Evolutionary conservation across 2,113 vertebrate genomes (phyloP), one percentile per base, ranked within the genome.

Genomic region (Budorcas taxicolor): DNA sequence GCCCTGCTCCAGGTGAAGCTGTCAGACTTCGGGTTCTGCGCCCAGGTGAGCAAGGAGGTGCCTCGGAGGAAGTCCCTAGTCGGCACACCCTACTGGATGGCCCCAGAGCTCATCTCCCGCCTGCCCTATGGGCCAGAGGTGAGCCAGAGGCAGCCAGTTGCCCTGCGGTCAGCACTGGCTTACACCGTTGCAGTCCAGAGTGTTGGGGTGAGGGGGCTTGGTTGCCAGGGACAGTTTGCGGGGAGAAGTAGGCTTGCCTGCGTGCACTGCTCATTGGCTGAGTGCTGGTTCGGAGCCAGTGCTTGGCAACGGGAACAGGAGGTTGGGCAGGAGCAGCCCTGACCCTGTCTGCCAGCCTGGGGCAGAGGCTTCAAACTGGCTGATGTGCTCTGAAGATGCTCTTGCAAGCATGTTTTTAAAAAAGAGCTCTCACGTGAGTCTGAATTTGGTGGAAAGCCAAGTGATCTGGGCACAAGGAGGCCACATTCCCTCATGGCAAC

Each of bases 41-140:
- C 99, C 71, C 99, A 99, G 97, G 99, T 99, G 87, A 99, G 99
- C 76, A 99, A 99, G 94, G 99, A 99, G 91, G 99, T 99, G 23
- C 99, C 99, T 0, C 99, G 99, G 17, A 99, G 99, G 64, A 99
- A 99, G 98, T 99, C 99, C 11, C 97, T 99, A 98, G 99, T 99
- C 1, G 99, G 99, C 36, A 99, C 99, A 0, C 99, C 99, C 0
- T 99, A 99, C 98, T 99, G 99, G 99, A 99, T 99, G 99, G 99
- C 99, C 0, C 99, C 99, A 0, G 99, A 99, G 96, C 99, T 99
- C 98, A 99, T 99, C 95, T 99, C 99, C 89, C 99, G 99, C 40
- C 98, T 99, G 67, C 99, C 99, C 19, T 99, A 99, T 0, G 99
- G 99, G 14, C 99, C 99, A 0, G 99, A 99, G 99, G 99, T 99